Base-by-base conservation (phyloP, 2,888 invertebrate species). In the Trichogramma evanescens region DNA sequence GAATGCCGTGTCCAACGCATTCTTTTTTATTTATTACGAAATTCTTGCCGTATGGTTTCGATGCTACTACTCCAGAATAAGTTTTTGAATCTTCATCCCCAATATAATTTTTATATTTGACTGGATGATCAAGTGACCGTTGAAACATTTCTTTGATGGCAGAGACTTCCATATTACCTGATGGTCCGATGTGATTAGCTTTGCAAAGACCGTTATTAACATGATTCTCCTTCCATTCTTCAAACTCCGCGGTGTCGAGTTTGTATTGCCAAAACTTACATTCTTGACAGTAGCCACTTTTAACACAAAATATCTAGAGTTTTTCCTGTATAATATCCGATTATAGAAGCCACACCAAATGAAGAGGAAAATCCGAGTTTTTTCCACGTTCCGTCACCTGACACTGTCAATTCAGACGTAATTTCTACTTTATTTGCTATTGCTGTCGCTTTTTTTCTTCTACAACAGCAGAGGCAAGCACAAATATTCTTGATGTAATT, bases 211-310 rank as follows among this genome's bases (percentile, higher is more conserved):
- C 26, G 26, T 44, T 9, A 44, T 44, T 7, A 0, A 8, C 7
- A 44, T 44, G 44, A 8, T 44, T 44, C 9, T 44, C 44, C 7
- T 8, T 8, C 44, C 44, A 44, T 9, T 44, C 44, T 44, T 44
- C 44, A 44, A 8, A 44, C 9, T 44, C 44, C 9, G 7, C 9
- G 44, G 3, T 44, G 7, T 9, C 44, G 44, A 8, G 7, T 44
- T 3, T 44, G 7, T 44, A 8, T 44, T 7, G 7, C 63, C 65
- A 67, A 13, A 57, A 5, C 50, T 66, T 52, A 56, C 64, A 66
- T 6, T 44, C 41, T 52, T 62, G 58, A 48, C 65, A 65, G 54
- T 58, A 65, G 39, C 56, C 53, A 48, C 50, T 52, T 61, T 63
- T 66, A 9, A 63, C 50, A 6, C 44, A 41, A 6, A 6, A 57